Base-by-base conservation (phyloP, 2,888 invertebrate genomes). In the Trichopoda pennipes region DNA sequence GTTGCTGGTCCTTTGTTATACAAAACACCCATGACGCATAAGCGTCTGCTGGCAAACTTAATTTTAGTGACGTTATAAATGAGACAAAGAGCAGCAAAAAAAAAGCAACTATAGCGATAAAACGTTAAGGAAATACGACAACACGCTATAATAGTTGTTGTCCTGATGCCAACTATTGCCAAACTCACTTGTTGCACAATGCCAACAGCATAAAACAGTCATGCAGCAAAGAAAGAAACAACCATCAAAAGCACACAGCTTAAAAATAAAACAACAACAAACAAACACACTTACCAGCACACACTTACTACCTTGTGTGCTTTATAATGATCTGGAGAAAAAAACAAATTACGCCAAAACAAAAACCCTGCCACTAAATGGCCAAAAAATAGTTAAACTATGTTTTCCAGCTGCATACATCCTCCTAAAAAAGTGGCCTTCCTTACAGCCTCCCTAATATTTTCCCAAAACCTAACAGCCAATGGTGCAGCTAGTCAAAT, bases 151-250 rank as follows among this genome's bases (percentile, higher is more conserved):
- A 85, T 87, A 87, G 88, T 88, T 88, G 89, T 88, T 88, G 88
- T 89, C 88, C 88, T 88, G 88, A 85, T 90, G 89, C 89, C 88
- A 88, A 89, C 88, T 89, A 89, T 88, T 91, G 89, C 88, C 90
- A 89, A 91, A 91, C 90, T 91, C 91, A 91, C 91, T 91, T 91
- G 91, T 91, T 91, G 91, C 91, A 91, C 91, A 91, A 89, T 88
- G 87, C 88, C 87, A 89, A 81, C 66, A 81, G 73, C 80, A 61
- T 55, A n/a, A 60, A 72, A 72, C 74, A 80, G 74, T 56, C 74
- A 74, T 69, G 58, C 78, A 68, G 64, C 51, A 64, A 49, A 60
- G 12, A 17, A 58, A 28, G 63, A 63, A 78, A 23, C 69, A 78
- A 35, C 35, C 55, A 53, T 28, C 56, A 44, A 72, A 63, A 17